Evolutionary conservation across 2,888 invertebrate species (phyloP).

Genomic region (Agonopterix arenella): DNA sequence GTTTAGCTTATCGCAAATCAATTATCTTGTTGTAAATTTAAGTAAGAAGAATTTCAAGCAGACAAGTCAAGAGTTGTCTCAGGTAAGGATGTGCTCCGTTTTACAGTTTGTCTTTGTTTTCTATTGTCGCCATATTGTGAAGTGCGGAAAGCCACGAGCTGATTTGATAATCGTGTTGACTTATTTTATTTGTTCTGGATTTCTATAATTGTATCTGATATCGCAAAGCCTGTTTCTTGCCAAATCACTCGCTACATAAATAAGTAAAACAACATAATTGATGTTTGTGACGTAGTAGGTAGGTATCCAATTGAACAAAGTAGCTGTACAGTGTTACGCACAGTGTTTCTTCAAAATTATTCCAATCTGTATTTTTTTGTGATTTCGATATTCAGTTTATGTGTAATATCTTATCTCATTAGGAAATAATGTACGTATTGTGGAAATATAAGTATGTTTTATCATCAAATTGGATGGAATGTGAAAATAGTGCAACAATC

Average conservation of each 20-base stretch:
- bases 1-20: constrained; percentile 99
- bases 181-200: background rate
- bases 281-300: no score
- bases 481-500: no score
- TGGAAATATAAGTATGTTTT: no score
- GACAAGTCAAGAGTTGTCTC: constrained; percentile 90
- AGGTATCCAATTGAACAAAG: no score
- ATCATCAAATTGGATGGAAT: no score
- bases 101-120: constrained; percentile 39
- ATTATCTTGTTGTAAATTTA: constrained; percentile 96
- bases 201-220: background rate
- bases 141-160: constrained; percentile 32
- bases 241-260: constrained; percentile 13
- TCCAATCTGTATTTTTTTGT: no score
- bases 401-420: no score
- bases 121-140: constrained; percentile 68
- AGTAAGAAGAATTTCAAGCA: constrained; percentile 97
- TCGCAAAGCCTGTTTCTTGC: constrained; percentile 11
- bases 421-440: no score
- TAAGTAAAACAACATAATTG: no score
- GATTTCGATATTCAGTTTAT: no score
- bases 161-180: background rate
- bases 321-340: no score
- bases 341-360: no score
- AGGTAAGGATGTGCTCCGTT: constrained; percentile 80